Base-by-base conservation (phyloP, 2,888 invertebrate species). In the Lasius platythorax region DNA sequence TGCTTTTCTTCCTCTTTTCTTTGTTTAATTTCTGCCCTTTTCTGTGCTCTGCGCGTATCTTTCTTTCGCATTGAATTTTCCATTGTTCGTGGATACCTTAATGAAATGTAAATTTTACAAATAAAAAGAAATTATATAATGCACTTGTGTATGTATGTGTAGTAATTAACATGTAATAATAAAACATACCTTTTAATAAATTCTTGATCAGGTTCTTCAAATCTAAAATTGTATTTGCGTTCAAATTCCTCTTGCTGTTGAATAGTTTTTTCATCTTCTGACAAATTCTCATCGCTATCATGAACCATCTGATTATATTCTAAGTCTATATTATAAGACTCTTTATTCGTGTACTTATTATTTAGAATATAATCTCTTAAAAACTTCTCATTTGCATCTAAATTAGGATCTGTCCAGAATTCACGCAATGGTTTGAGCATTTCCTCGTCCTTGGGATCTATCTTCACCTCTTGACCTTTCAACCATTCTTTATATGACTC, bases 181-280 rank as follows among this genome's bases (percentile, higher is more conserved):
- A 68, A 76, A 63, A 43, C 72, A 40, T 85, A 94, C 91, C 92
- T 89, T 83, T 95, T 95, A 40, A 98, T 97, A 95, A 97, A 99
- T 91, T 99, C 98, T 70, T 97, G 96, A 95, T 99, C 99, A 0
- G 99, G 99, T 95, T 99, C 99, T 95, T 99, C 99, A 95, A 97
- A 99, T 87, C 99, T 96, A 95, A 99, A 99, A 96, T 99, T 99
- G 95, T 97, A 99, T 89, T 99, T 99, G 67, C 98, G 96, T 94
- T 99, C 99, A 95, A 99, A 99, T 95, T 97, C 97, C 87, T 98
- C 98, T 95, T 98, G 98, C 93, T 97, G 96, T 91, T 98, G 97
- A 43, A 98, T 96, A 67, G 96, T 96, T 88, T 96, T 95, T 93
- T 98, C 98, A 93, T 99, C 99, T 81, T 97, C 98, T 0, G 97